These are phyloP conservation scores for Nemapogon koenigi DNA, from an alignment of 2,888 invertebrate genomes.

Conservation along the genomic window DNA sequence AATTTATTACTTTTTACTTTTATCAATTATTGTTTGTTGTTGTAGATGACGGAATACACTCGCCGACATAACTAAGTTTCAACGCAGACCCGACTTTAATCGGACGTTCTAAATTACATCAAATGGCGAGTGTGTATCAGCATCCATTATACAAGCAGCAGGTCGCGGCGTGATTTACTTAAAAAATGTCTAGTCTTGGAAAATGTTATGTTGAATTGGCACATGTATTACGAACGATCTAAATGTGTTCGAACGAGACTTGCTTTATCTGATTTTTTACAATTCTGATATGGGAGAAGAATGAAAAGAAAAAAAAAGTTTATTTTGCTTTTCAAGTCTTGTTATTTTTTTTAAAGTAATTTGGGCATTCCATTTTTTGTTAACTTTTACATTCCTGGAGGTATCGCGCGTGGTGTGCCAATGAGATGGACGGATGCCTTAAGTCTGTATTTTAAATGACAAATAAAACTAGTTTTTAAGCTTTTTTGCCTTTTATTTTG, in stretches of 20 bases:
- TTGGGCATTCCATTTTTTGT: conserved; percentile 41
- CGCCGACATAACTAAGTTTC: too few relatives aligned
- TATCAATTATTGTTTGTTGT: neutral
- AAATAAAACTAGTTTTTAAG: conserved; percentile 61
- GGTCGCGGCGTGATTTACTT: too few relatives aligned
- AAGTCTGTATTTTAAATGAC: conserved; percentile 61
- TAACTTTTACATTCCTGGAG: conserved; percentile 45
- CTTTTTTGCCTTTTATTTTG: conserved; percentile 44
- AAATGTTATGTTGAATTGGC: neutral
- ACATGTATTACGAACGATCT: conserved; percentile 1
- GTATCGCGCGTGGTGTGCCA: conserved; percentile 57
- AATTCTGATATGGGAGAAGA: too few relatives aligned
- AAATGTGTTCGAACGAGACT: conserved; percentile 1
- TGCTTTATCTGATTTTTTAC: too few relatives aligned
- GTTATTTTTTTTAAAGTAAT: too few relatives aligned
- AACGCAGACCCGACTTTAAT: too few relatives aligned
- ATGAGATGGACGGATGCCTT: conserved; percentile 57
- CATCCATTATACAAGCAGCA: too few relatives aligned
- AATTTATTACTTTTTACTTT: conserved; percentile 6
- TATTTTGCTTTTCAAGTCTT: too few relatives aligned
- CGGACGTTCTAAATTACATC: too few relatives aligned
- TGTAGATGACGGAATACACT: neutral
- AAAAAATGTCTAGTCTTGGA: conserved; percentile 5
- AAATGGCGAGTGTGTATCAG: too few relatives aligned
- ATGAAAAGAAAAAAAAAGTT: too few relatives aligned